Base-by-base conservation (phyloP, 2,888 invertebrate species). In the Pegoplata infirma region DNA sequence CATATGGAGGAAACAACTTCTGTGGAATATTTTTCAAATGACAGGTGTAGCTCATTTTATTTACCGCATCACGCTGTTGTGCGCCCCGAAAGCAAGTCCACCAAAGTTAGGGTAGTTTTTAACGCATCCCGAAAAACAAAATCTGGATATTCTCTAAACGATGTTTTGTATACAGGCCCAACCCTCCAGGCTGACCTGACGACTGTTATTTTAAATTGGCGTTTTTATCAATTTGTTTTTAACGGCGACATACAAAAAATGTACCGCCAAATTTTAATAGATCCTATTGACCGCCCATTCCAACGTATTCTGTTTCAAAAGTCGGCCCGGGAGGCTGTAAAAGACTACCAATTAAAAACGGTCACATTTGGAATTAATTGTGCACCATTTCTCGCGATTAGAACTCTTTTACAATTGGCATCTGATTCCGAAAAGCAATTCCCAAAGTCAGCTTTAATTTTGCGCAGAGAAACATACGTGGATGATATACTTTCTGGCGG, bases 401-500 rank as follows among this genome's bases (percentile, higher is more conserved):
- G 61, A 3, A 61, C 44, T 1, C 40, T 71, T 0, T 6, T 44
- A 0, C 17, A 71, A 16, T n/a, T 71, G 0, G 59, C 59, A 1
- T 10, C 32, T 0, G 69, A 71, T 2, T 32, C 17, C 0, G 17
- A 69, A 49, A 4, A 2, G 0, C 1, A 1, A 0, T 49, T 4
- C 6, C 68, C 58, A 2, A 19, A 47, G 2, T 19, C 49, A 4
- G 2, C 36, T 1, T 19, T n/a, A 0, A 40, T 58, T 10, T 10
- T 58, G 7, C 23, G n/a, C 0, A n/a, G 17, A 1, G 40, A 58
- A 47, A 49, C 47, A 0, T 69, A 51, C n/a, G 68, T 59, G 6
- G 68, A 69, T 36, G 68, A 69, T 23, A 23, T 69, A 1, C 14
- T 69, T 0, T 21, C 68, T 2, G 58, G 68, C 0, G 68, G 56